Percentiles rank a stretch among this genome's conserved stretches.
Evolutionary conservation across 2,113 vertebrate genomes (phyloP).

Genomic region (Tympanuchus pallidicinctus): DNA sequence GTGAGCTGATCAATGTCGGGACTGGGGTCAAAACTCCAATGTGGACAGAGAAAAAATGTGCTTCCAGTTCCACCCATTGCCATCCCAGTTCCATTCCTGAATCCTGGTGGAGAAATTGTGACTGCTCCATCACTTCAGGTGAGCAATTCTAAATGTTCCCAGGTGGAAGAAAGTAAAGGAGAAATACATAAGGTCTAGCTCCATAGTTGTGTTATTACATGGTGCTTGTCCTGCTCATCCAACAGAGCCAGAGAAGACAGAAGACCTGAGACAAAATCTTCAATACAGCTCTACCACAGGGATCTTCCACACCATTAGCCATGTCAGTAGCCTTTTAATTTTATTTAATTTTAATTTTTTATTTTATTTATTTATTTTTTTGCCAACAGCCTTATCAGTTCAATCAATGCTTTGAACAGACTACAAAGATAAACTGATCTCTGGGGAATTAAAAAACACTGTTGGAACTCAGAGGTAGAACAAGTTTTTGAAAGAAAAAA

Average conservation of each 20-base stretch:
- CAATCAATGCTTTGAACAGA: not conserved
- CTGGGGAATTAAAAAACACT: not conserved
- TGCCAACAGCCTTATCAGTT: not conserved
- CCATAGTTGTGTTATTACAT: not conserved
- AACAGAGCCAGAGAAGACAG: not conserved
- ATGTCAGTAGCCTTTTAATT: not conserved
- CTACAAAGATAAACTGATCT: not conserved
- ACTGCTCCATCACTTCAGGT: not conserved
- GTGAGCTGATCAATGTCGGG: constrained; percentile 46
- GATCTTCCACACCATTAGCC: not conserved
- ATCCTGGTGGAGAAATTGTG: not conserved
- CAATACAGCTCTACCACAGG: not conserved
- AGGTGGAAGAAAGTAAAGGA: not conserved
- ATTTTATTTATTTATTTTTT: not conserved
- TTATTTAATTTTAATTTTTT: not conserved
- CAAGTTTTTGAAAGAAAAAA: not conserved
- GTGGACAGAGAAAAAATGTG: not conserved
- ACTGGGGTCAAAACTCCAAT: not conserved
- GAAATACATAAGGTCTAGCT: not conserved
- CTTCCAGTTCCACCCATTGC: not conserved
- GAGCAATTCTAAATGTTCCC: not conserved
- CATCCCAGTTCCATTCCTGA: no score
- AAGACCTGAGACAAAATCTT: not conserved
- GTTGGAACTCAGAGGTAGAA: not conserved
- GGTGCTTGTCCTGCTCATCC: not conserved